Percentiles rank a stretch among this genome's conserved stretches.
Conservation (phyloP, 2,888 invertebrate species). For the Volucella inflata region DNA sequence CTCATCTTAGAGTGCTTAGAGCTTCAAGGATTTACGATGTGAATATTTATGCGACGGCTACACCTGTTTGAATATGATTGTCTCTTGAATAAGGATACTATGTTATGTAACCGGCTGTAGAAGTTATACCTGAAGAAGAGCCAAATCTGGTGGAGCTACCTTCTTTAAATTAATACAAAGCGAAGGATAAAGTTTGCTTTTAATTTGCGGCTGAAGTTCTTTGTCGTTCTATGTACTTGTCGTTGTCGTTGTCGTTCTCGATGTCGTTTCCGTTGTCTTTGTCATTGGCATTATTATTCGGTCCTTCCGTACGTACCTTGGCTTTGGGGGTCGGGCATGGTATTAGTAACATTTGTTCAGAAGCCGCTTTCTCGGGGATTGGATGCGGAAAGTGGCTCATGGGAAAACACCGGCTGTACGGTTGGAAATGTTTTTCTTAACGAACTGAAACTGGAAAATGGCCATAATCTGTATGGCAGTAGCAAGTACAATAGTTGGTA, state of each 20-base stretch:
- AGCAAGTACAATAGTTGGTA: not conserved
- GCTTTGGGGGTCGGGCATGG: constrained; percentile 35
- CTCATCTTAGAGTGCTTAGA: constrained; percentile 41
- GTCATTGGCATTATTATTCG: not conserved
- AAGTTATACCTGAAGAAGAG: not conserved
- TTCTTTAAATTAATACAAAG: constrained; percentile 79
- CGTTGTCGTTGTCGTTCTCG: constrained; percentile 32
- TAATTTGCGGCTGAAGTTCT: constrained; percentile 77
- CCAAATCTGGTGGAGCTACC: constrained; percentile 8
- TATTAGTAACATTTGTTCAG: constrained; percentile 74
- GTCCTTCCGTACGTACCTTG: constrained; percentile 15
- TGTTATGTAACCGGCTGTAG: not conserved
- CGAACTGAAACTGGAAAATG: constrained; percentile 59
- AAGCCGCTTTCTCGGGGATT: constrained; percentile 65
- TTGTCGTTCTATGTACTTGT: constrained; percentile 35
- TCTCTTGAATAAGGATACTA: constrained; percentile 8
- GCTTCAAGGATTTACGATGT: constrained; percentile 70
- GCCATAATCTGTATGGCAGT: constrained; percentile 66
- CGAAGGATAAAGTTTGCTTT: constrained; percentile 79
- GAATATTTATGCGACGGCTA: constrained; percentile 77
- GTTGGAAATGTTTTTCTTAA: constrained; percentile 57
- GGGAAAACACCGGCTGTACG: constrained; percentile 61
- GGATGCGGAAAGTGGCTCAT: constrained; percentile 47
- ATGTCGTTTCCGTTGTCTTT: constrained; percentile 32
- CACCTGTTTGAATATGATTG: constrained; percentile 77